A percentile compares a stretch with the other conserved stretches of the same genome.
Conservation (phyloP, 1,140 invertebrate species). For the Delia radicum region DNA sequence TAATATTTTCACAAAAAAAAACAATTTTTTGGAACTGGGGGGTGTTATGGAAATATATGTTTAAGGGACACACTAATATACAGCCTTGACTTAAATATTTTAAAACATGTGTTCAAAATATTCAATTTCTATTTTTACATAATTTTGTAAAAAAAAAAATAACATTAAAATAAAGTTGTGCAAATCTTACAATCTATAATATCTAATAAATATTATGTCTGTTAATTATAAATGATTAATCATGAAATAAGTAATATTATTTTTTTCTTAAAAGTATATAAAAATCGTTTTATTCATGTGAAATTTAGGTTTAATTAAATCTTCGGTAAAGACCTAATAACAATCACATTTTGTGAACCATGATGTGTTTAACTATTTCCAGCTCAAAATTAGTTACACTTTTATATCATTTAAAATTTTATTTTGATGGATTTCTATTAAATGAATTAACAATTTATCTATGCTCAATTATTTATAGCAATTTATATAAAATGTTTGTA, state of each 20-base stretch:
- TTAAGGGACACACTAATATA: background rate
- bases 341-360: background rate
- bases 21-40: too few relatives aligned
- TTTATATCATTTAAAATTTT: background rate
- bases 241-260: background rate
- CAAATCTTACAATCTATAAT: too few relatives aligned
- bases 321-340: background rate
- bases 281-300: background rate
- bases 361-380: background rate
- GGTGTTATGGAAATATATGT: too few relatives aligned
- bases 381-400: background rate
- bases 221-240: background rate
- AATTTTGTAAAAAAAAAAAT: too few relatives aligned
- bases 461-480: background rate
- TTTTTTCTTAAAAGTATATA: background rate
- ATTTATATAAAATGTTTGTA: background rate
- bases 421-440: background rate
- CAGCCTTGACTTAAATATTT: background rate
- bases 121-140: too few relatives aligned
- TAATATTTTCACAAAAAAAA: too few relatives aligned
- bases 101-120: too few relatives aligned
- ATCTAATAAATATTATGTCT: too few relatives aligned
- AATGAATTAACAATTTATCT: background rate
- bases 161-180: too few relatives aligned
- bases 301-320: background rate